These are phyloP conservation scores for Galeopterus variegatus DNA, from an alignment of 2,113 vertebrate genomes.

Conservation along the genomic window DNA sequence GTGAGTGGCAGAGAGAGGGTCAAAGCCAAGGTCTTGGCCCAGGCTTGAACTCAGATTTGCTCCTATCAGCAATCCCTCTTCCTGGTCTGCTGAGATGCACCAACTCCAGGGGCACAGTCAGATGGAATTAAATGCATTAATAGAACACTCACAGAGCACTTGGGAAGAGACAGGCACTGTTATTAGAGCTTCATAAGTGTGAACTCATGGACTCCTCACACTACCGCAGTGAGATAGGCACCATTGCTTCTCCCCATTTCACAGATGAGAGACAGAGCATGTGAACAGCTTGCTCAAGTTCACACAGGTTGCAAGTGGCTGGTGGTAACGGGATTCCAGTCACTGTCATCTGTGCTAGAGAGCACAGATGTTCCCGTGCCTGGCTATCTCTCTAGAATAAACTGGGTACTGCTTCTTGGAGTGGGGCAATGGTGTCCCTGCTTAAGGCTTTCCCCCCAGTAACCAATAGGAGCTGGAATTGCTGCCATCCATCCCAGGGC, in stretches of 20 bases:
- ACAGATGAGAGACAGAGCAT: background rate
- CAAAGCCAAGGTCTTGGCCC: background rate
- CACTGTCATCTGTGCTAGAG: background rate
- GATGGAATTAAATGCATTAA: background rate
- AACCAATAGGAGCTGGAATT: background rate
- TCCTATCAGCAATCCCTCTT: background rate
- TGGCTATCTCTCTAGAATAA: background rate
- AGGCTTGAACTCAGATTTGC: constrained; percentile 19
- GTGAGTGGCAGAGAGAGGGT: background rate
- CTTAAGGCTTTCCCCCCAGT: background rate
- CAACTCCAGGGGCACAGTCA: background rate
- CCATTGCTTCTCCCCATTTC: background rate
- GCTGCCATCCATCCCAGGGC: background rate
- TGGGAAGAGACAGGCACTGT: background rate
- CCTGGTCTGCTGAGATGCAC: background rate
- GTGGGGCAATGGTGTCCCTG: background rate
- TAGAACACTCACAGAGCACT: background rate
- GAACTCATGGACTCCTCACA: background rate
- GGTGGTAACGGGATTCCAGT: background rate
- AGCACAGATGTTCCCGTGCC: background rate
- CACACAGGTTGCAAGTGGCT: background rate
- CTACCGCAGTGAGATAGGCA: rapidly evolving
- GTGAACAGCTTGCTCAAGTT: background rate
- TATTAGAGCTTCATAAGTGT: background rate
- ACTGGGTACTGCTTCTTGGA: background rate